Base-by-base conservation (phyloP, 2,888 invertebrate genomes). In the Pristionchus entomophagus region DNA sequence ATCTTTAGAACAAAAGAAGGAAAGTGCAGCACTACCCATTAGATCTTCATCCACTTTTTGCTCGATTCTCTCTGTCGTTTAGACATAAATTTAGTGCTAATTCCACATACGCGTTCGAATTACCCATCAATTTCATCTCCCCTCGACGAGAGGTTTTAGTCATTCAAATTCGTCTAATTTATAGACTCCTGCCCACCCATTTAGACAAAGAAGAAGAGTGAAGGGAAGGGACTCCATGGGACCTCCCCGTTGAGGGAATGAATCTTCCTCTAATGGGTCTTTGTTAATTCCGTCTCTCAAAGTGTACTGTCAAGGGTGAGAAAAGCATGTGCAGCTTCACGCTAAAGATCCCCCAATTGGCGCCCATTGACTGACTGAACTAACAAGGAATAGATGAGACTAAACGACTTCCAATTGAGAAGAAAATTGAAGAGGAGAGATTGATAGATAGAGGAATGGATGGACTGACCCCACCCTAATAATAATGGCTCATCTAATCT, bases 151-250 rank as follows among this genome's bases (percentile, higher is more conserved):
- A 56, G 45, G 51, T 45, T 80, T 56, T 51, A 53, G 78, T 51
- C 51, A 80, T 62, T 82, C 59, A 56, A 80, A 80, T 56, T 80
- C 38, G 53, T 80, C 56, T 80, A 51, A 80, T 80, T 80, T 53
- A 53, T 53, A 80, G 56, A 80, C 80, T 80, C 12, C 51, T 80
- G 80, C 80, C 56, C 80, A 80, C 80, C 56, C 80, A 53, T 80
- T 56, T 82, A 59, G 45, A 41, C 59, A 49, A 82, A 59, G 82
- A 53, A 32, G 81, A 82, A 38, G 45, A 59, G 59, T 32, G n/a
- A 82, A 45, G 19, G 38, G 35, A 29, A 38, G 41, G 81, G 35
- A 53, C 29, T 26, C 17, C 32, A 35, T 32, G 53, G 53, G 53
- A 80, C 32, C 77, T 65, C 65, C 65, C 65, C 65, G 14, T 65